Conservation (phyloP, 2,888 invertebrate genomes). For the Hofmannophila pseudospretella region DNA sequence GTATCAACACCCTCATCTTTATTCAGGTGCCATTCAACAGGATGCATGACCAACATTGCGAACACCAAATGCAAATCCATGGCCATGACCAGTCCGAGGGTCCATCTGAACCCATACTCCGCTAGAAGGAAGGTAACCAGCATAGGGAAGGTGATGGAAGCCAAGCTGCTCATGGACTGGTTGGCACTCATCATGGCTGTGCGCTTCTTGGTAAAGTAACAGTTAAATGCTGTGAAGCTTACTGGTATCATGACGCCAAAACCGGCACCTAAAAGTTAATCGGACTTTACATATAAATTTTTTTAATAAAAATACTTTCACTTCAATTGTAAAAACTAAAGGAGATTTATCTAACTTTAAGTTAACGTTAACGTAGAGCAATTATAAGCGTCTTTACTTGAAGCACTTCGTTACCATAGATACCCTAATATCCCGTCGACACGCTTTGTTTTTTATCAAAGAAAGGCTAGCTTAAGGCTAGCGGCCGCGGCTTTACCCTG, state of each 20-base stretch:
- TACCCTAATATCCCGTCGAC: too few species aligned
- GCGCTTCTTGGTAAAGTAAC: conserved; percentile 83
- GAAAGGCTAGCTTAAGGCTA: too few species aligned
- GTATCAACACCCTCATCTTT: too few species aligned
- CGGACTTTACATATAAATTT: too few species aligned
- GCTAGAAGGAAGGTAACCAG: conserved; percentile 79
- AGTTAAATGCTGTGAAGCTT: conserved; percentile 84
- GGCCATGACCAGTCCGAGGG: conserved; percentile 81
- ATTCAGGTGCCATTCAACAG: conserved; percentile 84
- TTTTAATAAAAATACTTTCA: too few species aligned
- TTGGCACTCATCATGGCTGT: conserved; percentile 86
- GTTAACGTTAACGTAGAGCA: too few species aligned
- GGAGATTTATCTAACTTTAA: too few species aligned
- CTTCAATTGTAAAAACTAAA: too few species aligned
- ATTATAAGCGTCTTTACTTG: too few species aligned
- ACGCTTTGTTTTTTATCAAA: too few species aligned
- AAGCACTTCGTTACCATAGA: too few species aligned
- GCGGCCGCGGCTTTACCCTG: too few species aligned
- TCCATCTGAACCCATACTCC: conserved; percentile 84
- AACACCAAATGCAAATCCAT: conserved; percentile 82
- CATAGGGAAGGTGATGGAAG: conserved; percentile 83
- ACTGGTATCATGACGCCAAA: conserved; percentile 86
- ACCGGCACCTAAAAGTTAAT: conserved; percentile 80
- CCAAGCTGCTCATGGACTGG: conserved; percentile 83
- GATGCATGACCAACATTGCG: conserved; percentile 85